Conservation (phyloP, 2,888 invertebrate genomes). For the Agriopis leucophaearia region DNA sequence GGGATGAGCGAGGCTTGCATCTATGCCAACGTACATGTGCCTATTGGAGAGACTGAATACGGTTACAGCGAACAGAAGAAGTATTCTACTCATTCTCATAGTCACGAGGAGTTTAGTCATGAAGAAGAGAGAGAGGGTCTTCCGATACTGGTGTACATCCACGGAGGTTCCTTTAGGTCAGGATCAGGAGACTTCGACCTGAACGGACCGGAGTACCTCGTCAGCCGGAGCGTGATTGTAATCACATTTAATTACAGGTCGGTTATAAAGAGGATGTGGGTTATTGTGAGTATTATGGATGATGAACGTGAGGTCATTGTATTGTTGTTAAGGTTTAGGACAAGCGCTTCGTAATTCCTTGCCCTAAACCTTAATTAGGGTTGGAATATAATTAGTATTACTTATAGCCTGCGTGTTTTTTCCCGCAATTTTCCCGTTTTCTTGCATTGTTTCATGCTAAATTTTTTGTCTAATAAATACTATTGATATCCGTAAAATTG, state of each 20-base stretch:
- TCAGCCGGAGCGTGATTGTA: slow-evolving; percentile 70
- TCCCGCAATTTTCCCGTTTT: too few relatives aligned
- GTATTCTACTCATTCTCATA: not conserved
- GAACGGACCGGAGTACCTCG: slow-evolving; percentile 75
- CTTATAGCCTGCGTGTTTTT: too few relatives aligned
- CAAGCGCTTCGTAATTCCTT: too few relatives aligned
- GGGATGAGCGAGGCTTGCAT: slow-evolving; percentile 71
- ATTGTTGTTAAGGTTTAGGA: not conserved
- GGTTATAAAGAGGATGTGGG: not conserved
- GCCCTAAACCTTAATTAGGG: too few relatives aligned
- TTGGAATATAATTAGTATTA: too few relatives aligned
- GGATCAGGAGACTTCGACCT: slow-evolving; percentile 76
- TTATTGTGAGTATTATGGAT: too few relatives aligned
- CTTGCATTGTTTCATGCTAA: too few relatives aligned
- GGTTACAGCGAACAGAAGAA: not conserved
- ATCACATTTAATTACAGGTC: slow-evolving; percentile 82
- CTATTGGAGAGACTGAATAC: slow-evolving; percentile 36
- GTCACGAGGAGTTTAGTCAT: not conserved
- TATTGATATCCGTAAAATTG: too few relatives aligned
- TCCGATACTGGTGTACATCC: slow-evolving; percentile 76
- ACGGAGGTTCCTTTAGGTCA: slow-evolving; percentile 74
- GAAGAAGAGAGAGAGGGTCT: slow-evolving; percentile 39
- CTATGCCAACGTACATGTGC: slow-evolving; percentile 76
- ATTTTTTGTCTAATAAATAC: too few relatives aligned
- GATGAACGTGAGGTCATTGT: not conserved